Evolutionary conservation across 2,888 invertebrate species (phyloP), one percentile per base, ranked within the genome.

Genomic region (Stratiomys singularior): DNA sequence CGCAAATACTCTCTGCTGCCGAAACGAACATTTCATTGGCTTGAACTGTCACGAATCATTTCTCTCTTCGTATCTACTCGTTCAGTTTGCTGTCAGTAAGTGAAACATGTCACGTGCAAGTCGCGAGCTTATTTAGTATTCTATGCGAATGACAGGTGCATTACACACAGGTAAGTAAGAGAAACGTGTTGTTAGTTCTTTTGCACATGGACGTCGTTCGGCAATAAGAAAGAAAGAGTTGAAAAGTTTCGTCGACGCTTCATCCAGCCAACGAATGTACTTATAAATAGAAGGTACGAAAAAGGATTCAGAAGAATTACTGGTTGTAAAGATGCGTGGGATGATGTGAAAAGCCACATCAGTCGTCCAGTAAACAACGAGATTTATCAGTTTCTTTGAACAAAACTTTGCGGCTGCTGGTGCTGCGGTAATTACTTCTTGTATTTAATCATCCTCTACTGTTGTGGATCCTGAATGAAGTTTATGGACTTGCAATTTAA

Each of bases 51-150:
- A 47, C 25, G 71, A 52, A 71, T 71, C 71, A 71, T 71, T 71
- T 52, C 71, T 18, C 64, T 15, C 28, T 64, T 18, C 64, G 64
- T 64, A 25, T 46, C 47, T 52, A 44, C 46, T 30, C 25, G 37
- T 37, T 37, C 9, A 9, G 37, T 9, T 37, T 37, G 37, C 25
- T 58, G 60, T 44, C 47, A 78, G 60, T 30, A 69, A 76, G 60
- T 66, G 60, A 44, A 28, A 60, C 60, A 47, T 30, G 67, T 78
- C 78, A 78, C 78, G 78, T 78, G 78, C 76, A 15, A 64, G 44
- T 44, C 76, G 63, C 66, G 63, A 78, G 78, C 76, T 78, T 63
- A 78, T 78, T 78, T 67, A 25, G n/a, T 69, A 78, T 78, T 78
- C 76, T 58, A 23, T 25, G 7, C n/a, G 25, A 4, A 47, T 27